Evolutionary conservation across 2,888 invertebrate species (phyloP).

Genomic region (Folsomia candida): DNA sequence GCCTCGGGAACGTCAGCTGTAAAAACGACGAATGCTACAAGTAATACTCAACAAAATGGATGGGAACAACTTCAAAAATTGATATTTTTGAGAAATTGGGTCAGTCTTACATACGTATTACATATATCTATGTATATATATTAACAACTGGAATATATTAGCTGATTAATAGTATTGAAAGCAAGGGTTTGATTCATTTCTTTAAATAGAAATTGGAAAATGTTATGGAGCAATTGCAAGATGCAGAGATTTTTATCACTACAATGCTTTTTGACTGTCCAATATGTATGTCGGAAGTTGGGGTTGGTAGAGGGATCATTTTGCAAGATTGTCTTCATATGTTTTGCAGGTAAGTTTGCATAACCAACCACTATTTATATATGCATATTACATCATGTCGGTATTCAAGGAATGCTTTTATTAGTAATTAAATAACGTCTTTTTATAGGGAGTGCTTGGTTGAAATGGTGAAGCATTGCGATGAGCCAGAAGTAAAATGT

Average conservation of each 20-base stretch:
- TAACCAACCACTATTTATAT: neutral
- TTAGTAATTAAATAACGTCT: conserved; percentile 8
- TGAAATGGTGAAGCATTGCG: conserved; percentile 70
- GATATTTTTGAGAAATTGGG: no score
- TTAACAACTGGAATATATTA: no score
- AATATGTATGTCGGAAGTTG: conserved; percentile 72
- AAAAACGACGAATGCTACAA: neutral
- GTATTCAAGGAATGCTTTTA: neutral
- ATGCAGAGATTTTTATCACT: conserved; percentile 57
- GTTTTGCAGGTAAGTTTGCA: conserved; percentile 67
- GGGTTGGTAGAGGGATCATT: conserved; percentile 67
- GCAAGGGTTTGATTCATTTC: no score
- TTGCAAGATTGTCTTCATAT: conserved; percentile 81
- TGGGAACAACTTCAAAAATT: conserved; percentile 22
- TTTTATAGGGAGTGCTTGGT: conserved; percentile 63
- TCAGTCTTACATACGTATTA: no score
- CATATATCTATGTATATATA: no score
- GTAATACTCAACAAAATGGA: conserved; percentile 24
- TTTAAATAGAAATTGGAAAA: neutral
- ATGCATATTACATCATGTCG: neutral
- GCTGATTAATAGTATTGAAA: no score
- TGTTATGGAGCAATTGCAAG: conserved; percentile 6
- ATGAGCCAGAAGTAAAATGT: conserved; percentile 75
- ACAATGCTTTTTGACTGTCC: conserved; percentile 74
- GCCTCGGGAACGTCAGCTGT: conserved; percentile 55